phyloP scores from a whole-genome alignment of 2,113 vertebrate species.

The Sturnira hondurensis region DNA sequence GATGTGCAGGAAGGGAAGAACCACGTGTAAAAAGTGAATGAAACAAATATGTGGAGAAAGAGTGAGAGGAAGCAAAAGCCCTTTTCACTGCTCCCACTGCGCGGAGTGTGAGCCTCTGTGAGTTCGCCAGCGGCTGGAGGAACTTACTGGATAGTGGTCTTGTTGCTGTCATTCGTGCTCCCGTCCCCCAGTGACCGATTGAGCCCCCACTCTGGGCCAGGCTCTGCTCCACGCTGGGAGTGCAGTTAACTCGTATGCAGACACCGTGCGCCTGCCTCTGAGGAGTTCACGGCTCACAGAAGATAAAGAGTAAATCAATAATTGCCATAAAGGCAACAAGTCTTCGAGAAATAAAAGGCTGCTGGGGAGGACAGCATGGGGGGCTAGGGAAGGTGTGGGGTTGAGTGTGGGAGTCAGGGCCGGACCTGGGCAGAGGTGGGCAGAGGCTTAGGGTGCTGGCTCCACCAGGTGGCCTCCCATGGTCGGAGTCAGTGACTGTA shows the following conservation, averaged over 20 bases:
- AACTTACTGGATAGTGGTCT: too few species aligned
- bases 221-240: not conserved
- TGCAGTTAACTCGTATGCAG: not conserved
- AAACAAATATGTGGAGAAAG: not conserved
- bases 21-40: not conserved
- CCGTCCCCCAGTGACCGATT: not conserved
- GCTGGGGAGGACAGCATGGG: not conserved
- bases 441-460: not conserved
- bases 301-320: not conserved
- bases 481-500: not conserved
- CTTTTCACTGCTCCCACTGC: not conserved
- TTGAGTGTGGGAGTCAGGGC: not conserved
- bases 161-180: too few species aligned
- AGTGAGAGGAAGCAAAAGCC: not conserved
- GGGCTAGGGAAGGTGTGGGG: not conserved
- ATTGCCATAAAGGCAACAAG: not conserved
- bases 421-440: not conserved
- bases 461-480: rapidly evolving
- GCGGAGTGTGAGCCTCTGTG: not conserved
- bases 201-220: not conserved
- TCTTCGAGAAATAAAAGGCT: not conserved
- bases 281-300: not conserved
- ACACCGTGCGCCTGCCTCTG: rapidly evolving
- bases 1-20: not conserved
- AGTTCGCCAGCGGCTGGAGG: not conserved